These are phyloP conservation scores for Nannospalax galili DNA, from an alignment of 2,113 vertebrate genomes.

Conservation along the genomic window DNA sequence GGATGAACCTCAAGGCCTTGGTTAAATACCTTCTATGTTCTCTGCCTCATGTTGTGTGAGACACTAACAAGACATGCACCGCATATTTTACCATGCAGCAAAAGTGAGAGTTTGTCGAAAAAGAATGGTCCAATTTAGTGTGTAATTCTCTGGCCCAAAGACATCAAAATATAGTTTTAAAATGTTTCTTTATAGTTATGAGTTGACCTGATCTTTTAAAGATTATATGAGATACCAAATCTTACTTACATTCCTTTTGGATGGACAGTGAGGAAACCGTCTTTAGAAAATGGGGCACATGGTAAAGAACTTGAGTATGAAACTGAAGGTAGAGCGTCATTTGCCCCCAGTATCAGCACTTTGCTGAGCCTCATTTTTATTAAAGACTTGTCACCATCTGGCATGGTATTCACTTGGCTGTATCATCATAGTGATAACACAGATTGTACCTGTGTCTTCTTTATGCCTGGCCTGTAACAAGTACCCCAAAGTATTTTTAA, in stretches of 20 bases:
- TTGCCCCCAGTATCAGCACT: not conserved
- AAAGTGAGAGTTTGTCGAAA: slow-evolving; percentile 18
- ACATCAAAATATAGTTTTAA: slow-evolving; percentile 25
- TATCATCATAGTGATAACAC: not conserved
- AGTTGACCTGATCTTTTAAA: slow-evolving; percentile 24
- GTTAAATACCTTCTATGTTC: not conserved
- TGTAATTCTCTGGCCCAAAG: not conserved
- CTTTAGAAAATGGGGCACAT: not conserved
- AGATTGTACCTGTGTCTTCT: not conserved
- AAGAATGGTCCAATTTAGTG: not conserved
- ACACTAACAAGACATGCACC: not conserved
- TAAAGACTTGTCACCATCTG: not conserved
- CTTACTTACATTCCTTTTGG: slow-evolving; percentile 50
- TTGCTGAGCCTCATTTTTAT: slow-evolving; percentile 13
- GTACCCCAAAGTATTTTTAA: slow-evolving; percentile 42
- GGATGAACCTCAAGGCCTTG: not conserved
- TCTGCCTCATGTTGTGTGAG: not conserved
- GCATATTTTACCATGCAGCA: not conserved
- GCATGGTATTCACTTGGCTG: not conserved
- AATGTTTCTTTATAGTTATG: not conserved
- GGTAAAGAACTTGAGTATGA: slow-evolving; percentile 22
- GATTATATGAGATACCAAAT: not conserved
- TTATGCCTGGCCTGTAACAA: not conserved
- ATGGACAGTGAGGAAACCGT: slow-evolving; percentile 12
- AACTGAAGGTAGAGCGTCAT: not conserved